phyloP scores from a whole-genome alignment of 2,113 vertebrate species.

The Rhegmatorhina hoffmannsi region DNA sequence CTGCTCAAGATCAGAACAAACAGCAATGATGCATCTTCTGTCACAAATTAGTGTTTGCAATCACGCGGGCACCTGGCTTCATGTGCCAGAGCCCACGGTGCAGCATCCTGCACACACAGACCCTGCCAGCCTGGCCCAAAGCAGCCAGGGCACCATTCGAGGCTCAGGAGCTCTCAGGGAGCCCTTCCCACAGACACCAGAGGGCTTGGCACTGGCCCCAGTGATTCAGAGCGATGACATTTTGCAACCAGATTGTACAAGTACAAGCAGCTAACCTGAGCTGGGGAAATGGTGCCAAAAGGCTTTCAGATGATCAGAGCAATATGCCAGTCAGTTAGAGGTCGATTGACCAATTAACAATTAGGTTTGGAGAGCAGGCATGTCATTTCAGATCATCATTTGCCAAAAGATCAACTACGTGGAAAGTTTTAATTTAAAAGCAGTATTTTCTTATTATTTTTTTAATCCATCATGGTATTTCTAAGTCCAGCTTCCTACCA shows the following conservation, averaged over 20 bases:
- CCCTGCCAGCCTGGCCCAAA: not conserved
- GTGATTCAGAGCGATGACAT: conserved; percentile 55
- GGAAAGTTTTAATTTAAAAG: conserved; percentile 34
- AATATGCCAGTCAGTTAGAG: conserved; percentile 52
- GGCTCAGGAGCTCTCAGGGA: not conserved
- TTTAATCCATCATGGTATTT: not conserved
- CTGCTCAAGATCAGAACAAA: not conserved
- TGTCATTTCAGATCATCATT: conserved; percentile 12
- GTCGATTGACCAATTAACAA: conserved; percentile 56
- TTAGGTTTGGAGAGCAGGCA: conserved; percentile 1
- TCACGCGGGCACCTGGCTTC: not conserved
- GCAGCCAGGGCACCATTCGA: not conserved
- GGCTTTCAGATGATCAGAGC: conserved; percentile 44
- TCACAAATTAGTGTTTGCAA: not conserved
- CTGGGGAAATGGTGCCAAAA: not conserved
- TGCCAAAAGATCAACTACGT: conserved; percentile 22
- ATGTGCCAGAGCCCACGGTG: rapidly evolving
- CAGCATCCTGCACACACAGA: not conserved
- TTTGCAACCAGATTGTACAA: conserved; percentile 44
- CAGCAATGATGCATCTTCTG: rapidly evolving
- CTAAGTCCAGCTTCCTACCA: not conserved
- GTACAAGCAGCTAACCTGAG: conserved; percentile 34
- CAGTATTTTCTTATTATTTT: not conserved
- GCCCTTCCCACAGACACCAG: not conserved
- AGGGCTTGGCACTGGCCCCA: not conserved